Evolutionary conservation across 1,140 invertebrate species (phyloP).

Genomic region (Carposina sasakii): DNA sequence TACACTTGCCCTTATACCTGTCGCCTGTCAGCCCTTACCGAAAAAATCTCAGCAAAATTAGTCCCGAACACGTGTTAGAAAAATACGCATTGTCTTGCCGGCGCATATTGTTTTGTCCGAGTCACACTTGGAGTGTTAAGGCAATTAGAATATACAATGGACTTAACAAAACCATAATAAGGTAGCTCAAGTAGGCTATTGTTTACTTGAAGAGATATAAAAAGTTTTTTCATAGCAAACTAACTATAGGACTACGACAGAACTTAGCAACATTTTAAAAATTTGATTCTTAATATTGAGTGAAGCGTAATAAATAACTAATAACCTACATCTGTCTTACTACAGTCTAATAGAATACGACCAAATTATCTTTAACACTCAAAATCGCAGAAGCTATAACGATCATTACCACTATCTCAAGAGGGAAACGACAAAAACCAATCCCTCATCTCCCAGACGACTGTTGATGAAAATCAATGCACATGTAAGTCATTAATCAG

Average conservation of each 20-base stretch:
- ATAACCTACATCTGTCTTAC: no score
- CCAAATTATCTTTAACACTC: not conserved
- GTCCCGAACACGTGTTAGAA: slow-evolving; percentile 40
- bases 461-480: slow-evolving; percentile 42
- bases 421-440: slow-evolving; percentile 12
- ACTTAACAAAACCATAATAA: no score
- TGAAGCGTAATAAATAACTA: no score
- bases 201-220: no score
- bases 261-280: no score
- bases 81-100: slow-evolving; percentile 24
- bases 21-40: slow-evolving; percentile 36
- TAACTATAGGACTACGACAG: no score
- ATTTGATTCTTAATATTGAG: no score
- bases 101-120: slow-evolving; percentile 25
- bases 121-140: no score
- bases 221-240: no score
- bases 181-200: no score
- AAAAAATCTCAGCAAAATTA: slow-evolving; percentile 43
- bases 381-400: slow-evolving; percentile 3
- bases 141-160: no score
- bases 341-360: no score
- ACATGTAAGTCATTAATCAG: slow-evolving; percentile 66
- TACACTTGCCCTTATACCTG: slow-evolving; percentile 56
- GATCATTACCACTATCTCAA: slow-evolving; percentile 4
- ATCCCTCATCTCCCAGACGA: slow-evolving; percentile 11